Conservation (phyloP, 2,888 invertebrate genomes). For the Andrena bicolor region DNA sequence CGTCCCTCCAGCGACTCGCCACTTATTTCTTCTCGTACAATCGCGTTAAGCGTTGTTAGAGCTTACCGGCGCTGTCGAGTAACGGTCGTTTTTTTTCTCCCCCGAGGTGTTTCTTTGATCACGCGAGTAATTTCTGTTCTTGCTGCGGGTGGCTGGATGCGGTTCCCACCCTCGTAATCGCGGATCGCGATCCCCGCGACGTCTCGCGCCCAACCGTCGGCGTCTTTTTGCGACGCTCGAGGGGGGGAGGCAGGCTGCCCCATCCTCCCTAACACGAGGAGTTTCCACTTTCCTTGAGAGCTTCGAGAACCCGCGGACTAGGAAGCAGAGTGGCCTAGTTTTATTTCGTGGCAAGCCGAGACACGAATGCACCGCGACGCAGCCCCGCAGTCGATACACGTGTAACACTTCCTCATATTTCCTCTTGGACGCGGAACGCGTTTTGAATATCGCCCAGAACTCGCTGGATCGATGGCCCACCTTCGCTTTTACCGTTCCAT, state of each 20-base stretch:
- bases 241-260: not conserved
- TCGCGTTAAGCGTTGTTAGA: not conserved
- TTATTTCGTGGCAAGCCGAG: slow-evolving; percentile 37
- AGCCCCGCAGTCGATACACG: slow-evolving; percentile 51
- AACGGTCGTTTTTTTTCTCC: not conserved
- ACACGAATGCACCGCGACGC: slow-evolving; percentile 33
- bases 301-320: slow-evolving; percentile 32
- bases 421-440: slow-evolving; percentile 43
- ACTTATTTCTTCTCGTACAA: not conserved
- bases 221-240: slow-evolving; percentile 23
- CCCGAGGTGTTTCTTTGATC: not conserved
- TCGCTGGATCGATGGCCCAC: slow-evolving; percentile 38
- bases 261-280: slow-evolving; percentile 19
- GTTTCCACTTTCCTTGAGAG: slow-evolving; percentile 62
- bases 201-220: not conserved
- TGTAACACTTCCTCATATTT: slow-evolving; percentile 56
- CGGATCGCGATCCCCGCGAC: slow-evolving; percentile 19
- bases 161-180: not conserved
- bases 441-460: slow-evolving; percentile 43
- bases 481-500: slow-evolving; percentile 1
- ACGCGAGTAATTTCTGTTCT: slow-evolving; percentile 20
- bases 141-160: too few relatives aligned
- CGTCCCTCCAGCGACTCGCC: not conserved
- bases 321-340: slow-evolving; percentile 54
- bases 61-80: not conserved